These are phyloP conservation scores for Melipona bicolor DNA, from an alignment of 2,888 invertebrate genomes.

Conservation along the genomic window DNA sequence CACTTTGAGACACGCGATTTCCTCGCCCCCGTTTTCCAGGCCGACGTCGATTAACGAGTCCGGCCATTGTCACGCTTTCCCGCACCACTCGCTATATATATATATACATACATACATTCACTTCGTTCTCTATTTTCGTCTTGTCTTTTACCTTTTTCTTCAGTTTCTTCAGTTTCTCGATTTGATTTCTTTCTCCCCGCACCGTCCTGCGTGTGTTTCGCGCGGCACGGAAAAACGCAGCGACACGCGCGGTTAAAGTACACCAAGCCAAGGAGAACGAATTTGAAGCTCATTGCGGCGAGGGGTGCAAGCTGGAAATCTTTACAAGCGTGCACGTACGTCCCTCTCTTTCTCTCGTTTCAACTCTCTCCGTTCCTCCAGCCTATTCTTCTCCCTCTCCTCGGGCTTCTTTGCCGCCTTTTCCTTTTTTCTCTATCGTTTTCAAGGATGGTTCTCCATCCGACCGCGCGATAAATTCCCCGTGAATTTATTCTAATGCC, in stretches of 20 bases:
- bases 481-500: constrained; percentile 36
- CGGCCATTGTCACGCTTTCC: constrained; percentile 49
- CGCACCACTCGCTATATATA: neutral
- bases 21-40: constrained; percentile 38
- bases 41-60: constrained; percentile 63
- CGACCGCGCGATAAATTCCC: constrained; percentile 38
- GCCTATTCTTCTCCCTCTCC: neutral
- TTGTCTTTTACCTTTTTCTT: constrained; percentile 1
- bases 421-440: neutral
- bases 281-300: constrained; percentile 67
- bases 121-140: neutral
- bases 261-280: constrained; percentile 55
- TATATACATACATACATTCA: no score
- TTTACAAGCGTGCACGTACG: constrained; percentile 51
- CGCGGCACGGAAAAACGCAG: constrained; percentile 41
- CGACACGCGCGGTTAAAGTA: constrained; percentile 61
- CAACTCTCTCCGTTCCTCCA: neutral
- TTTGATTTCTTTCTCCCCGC: constrained; percentile 25
- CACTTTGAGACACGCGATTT: constrained; percentile 60
- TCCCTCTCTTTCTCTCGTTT: constrained; percentile 2
- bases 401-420: neutral
- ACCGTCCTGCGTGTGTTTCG: constrained; percentile 5
- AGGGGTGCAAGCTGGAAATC: constrained; percentile 56
- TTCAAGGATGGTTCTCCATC: neutral
- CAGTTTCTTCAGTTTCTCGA: neutral